A percentile compares a stretch with the other conserved stretches of the same genome.
phyloP scores from a whole-genome alignment of 1,140 invertebrate genomes.

The Lordiphosa stackelbergi region DNA sequence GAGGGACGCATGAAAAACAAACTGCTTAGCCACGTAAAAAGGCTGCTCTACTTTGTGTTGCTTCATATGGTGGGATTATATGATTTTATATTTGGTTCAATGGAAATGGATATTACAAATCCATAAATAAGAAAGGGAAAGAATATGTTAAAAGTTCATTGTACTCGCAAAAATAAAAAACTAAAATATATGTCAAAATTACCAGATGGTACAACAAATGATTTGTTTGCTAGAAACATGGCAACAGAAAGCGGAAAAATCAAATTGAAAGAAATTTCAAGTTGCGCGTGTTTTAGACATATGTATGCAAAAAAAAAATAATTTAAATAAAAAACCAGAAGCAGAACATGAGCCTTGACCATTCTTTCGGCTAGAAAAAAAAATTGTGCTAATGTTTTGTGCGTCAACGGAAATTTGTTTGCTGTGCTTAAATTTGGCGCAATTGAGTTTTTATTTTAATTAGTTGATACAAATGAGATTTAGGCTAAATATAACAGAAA shows the following conservation, averaged over 20 bases:
- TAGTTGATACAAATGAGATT: conserved; percentile 15
- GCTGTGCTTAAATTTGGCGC: conserved; percentile 25
- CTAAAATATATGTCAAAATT: conserved; percentile 44
- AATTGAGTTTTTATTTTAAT: conserved; percentile 55
- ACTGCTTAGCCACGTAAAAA: not conserved
- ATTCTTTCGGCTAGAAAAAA: conserved; percentile 44
- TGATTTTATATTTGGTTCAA: not conserved
- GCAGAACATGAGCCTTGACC: conserved; percentile 52
- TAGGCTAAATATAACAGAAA: no score
- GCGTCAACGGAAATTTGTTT: conserved; percentile 66
- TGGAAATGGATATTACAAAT: not conserved
- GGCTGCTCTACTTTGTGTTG: conserved; percentile 6
- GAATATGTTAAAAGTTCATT: conserved; percentile 50
- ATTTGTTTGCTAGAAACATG: conserved; percentile 34
- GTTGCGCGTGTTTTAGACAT: conserved; percentile 47
- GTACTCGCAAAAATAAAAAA: conserved; percentile 44
- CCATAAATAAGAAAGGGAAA: not conserved
- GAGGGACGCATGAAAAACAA: not conserved
- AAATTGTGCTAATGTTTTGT: conserved; percentile 46
- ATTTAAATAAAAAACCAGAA: conserved; percentile 3
- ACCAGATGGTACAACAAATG: conserved; percentile 21
- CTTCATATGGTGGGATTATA: not conserved
- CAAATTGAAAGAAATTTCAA: conserved; percentile 50
- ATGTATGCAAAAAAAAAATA: conserved; percentile 32
- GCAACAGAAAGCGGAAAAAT: no score